These are phyloP conservation scores for Dicyrtomina minuta DNA, from an alignment of 2,888 invertebrate genomes.

Conservation along the genomic window DNA sequence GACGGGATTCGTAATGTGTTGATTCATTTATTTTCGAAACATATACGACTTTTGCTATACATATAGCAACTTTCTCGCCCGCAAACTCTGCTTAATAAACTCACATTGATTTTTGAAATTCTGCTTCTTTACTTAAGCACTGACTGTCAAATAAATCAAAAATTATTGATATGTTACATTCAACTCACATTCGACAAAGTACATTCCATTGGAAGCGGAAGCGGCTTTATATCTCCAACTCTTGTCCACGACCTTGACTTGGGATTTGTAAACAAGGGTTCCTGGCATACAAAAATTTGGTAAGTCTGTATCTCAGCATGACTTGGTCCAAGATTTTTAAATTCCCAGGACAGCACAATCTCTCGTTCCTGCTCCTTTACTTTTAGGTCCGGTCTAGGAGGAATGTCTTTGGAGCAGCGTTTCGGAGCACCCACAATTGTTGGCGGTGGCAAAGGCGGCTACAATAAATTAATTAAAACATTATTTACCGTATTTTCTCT, in stretches of 20 bases:
- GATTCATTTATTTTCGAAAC: too few species aligned
- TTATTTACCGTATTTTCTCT: too few species aligned
- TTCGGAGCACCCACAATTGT: slow-evolving; percentile 37
- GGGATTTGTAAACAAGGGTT: slow-evolving; percentile 58
- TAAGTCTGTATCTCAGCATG: slow-evolving; percentile 72
- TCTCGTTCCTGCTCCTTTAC: slow-evolving; percentile 58
- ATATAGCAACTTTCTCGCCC: too few species aligned
- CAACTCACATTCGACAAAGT: slow-evolving; percentile 73
- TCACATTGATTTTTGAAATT: too few species aligned
- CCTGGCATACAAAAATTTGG: slow-evolving; percentile 91
- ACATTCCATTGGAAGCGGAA: slow-evolving; percentile 93
- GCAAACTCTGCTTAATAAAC: too few species aligned
- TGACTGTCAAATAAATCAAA: background rate
- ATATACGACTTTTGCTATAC: too few species aligned
- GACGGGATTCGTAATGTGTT: too few species aligned
- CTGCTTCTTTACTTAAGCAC: too few species aligned
- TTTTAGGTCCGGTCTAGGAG: too few species aligned
- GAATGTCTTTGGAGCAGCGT: too few species aligned
- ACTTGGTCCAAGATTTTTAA: slow-evolving; percentile 64
- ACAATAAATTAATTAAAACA: too few species aligned
- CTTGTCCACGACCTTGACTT: slow-evolving; percentile 81
- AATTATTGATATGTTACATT: background rate
- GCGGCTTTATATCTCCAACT: slow-evolving; percentile 90
- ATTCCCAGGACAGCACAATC: slow-evolving; percentile 91
- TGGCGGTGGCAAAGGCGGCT: slow-evolving; percentile 49